phyloP scores from a whole-genome alignment of 2,888 invertebrate genomes.

The Hedya salicella region DNA sequence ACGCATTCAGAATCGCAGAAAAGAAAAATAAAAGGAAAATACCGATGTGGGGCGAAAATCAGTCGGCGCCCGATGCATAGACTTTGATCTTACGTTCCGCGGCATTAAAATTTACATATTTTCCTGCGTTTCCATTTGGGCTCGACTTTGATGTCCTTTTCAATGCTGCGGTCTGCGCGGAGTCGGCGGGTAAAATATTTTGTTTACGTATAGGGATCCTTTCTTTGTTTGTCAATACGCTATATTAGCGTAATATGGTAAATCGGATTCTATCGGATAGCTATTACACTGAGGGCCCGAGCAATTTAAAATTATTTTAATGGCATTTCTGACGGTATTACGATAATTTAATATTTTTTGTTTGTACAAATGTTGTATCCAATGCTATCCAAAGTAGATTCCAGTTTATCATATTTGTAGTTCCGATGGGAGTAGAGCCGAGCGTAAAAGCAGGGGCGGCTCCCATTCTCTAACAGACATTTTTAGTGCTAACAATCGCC shows the following conservation, averaged over 20 bases:
- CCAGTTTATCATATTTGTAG: too few species aligned
- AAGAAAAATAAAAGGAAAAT: constrained; percentile 56
- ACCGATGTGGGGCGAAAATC: constrained; percentile 59
- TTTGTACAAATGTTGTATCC: too few species aligned
- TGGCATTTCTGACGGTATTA: not conserved
- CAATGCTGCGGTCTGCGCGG: constrained; percentile 59
- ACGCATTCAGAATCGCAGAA: constrained; percentile 49
- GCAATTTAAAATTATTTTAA: not conserved
- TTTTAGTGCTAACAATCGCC: too few species aligned
- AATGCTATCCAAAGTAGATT: too few species aligned
- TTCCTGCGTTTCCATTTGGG: constrained; percentile 70
- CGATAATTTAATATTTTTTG: too few species aligned
- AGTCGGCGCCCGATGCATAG: constrained; percentile 51
- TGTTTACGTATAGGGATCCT: constrained; percentile 50
- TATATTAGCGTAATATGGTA: constrained; percentile 42
- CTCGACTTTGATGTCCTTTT: constrained; percentile 77
- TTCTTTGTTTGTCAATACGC: constrained; percentile 46
- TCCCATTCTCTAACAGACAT: too few species aligned
- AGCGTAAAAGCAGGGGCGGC: too few species aligned
- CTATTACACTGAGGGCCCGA: not conserved
- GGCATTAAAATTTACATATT: constrained; percentile 83
- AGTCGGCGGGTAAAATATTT: constrained; percentile 50
- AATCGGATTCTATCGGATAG: constrained; percentile 28
- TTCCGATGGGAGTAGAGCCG: too few species aligned
- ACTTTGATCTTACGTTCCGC: constrained; percentile 76